These are phyloP conservation scores for Phenganax subtilis DNA, from an alignment of 92 coral and sea anemone genomes.

Conservation along the genomic window DNA sequence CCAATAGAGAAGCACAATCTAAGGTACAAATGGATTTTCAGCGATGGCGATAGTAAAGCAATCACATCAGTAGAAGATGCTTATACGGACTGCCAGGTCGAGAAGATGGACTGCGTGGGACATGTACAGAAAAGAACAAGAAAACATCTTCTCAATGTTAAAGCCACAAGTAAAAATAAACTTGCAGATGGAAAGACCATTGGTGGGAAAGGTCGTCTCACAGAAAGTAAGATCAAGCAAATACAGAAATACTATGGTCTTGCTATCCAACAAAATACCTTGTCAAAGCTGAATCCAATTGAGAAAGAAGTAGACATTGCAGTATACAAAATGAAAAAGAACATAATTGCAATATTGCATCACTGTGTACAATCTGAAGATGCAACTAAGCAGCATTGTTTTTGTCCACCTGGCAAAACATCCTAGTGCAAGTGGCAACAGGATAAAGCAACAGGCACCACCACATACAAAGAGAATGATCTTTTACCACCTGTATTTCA, in stretches of 20 bases:
- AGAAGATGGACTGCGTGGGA: too few species aligned
- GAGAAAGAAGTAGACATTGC: slow-evolving; percentile 48
- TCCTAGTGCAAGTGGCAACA: slow-evolving; percentile 55
- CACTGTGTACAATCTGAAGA: slow-evolving; percentile 23
- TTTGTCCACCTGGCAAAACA: slow-evolving; percentile 40
- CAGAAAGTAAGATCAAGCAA: slow-evolving; percentile 38
- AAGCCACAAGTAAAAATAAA: slow-evolving; percentile 24
- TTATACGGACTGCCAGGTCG: too few species aligned
- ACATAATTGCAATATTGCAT: slow-evolving; percentile 38
- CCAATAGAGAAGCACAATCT: slow-evolving; percentile 34
- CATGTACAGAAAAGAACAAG: slow-evolving; percentile 32
- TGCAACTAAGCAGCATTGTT: slow-evolving; percentile 37
- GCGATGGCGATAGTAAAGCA: slow-evolving; percentile 30
- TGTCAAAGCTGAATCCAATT: slow-evolving; percentile 28
- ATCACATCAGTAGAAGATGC: slow-evolving; percentile 33
- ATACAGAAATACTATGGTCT: slow-evolving; percentile 33
- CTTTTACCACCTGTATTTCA: slow-evolving; percentile 37
- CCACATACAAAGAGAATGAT: slow-evolving; percentile 37
- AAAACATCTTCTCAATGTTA: slow-evolving; percentile 36
- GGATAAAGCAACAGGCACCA: slow-evolving; percentile 33
- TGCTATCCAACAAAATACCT: slow-evolving; percentile 42
- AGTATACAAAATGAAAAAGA: too few species aligned
- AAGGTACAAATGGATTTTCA: slow-evolving; percentile 31
- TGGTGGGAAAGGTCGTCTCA: slow-evolving; percentile 43
- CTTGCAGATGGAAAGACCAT: slow-evolving; percentile 45